Conservation (phyloP, 2,888 invertebrate species). For the Hofmannophila pseudospretella region DNA sequence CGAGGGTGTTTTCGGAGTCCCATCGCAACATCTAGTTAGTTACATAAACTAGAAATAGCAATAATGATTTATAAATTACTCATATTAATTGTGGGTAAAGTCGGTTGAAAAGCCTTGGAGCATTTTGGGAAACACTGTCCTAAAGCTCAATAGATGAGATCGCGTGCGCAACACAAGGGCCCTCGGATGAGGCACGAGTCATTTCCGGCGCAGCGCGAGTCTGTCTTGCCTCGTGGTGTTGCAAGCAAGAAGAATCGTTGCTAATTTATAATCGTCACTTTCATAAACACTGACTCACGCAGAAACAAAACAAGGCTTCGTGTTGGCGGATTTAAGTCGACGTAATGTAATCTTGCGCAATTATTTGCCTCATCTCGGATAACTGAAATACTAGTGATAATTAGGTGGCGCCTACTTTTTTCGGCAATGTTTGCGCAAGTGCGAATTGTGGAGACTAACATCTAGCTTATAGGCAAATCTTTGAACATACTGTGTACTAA, state of each 20-base stretch:
- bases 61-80: no score
- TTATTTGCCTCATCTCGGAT: conserved; percentile 37
- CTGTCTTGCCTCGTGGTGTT: conserved; percentile 24
- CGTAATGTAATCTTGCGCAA: conserved; percentile 40
- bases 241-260: conserved; percentile 60
- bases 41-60: no score
- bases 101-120: not conserved
- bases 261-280: conserved; percentile 71
- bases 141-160: conserved; percentile 33
- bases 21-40: no score
- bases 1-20: no score
- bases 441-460: conserved; percentile 16
- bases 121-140: not conserved
- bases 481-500: no score
- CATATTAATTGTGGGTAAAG: no score
- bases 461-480: not conserved
- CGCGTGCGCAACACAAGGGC: conserved; percentile 46
- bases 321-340: conserved; percentile 47
- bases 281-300: conserved; percentile 61
- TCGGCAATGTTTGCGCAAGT: conserved; percentile 26
- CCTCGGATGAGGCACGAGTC: conserved; percentile 51
- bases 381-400: conserved; percentile 43
- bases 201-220: conserved; percentile 53
- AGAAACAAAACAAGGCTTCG: conserved; percentile 43
- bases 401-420: conserved; percentile 38